These are phyloP conservation scores for Drosophila yooni DNA, from an alignment of 2,888 invertebrate species.

Conservation along the genomic window DNA sequence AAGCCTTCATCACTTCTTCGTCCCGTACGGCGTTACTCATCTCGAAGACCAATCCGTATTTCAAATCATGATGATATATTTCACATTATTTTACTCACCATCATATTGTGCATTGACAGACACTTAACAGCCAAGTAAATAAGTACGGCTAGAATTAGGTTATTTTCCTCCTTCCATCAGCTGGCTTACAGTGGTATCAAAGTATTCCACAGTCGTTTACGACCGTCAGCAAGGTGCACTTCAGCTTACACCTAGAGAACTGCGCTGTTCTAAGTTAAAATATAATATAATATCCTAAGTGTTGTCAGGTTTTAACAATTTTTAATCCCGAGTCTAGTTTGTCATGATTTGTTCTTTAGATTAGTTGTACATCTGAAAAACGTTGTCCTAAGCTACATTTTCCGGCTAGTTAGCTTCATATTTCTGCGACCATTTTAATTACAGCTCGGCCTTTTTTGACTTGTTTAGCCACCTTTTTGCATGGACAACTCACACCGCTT, in stretches of 20 bases:
- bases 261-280: neutral
- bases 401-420: too few relatives aligned
- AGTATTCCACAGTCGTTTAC: neutral
- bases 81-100: neutral
- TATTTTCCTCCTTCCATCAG: neutral
- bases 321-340: neutral
- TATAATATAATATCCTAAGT: neutral
- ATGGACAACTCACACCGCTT: neutral
- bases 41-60: slow-evolving; percentile 26
- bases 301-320: neutral
- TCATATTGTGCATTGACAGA: neutral
- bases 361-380: slow-evolving; percentile 1
- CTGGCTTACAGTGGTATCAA: neutral
- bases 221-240: too few relatives aligned
- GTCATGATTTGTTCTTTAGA: neutral
- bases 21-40: slow-evolving; percentile 28
- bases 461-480: neutral
- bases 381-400: neutral
- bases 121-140: neutral
- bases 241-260: neutral
- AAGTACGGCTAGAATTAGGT: neutral
- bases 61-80: accelerated
- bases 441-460: neutral
- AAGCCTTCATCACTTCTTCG: slow-evolving; percentile 1
- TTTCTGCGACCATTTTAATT: neutral